Conservation (phyloP, 2,113 vertebrate species). For the Antechinus stuartii region DNA sequence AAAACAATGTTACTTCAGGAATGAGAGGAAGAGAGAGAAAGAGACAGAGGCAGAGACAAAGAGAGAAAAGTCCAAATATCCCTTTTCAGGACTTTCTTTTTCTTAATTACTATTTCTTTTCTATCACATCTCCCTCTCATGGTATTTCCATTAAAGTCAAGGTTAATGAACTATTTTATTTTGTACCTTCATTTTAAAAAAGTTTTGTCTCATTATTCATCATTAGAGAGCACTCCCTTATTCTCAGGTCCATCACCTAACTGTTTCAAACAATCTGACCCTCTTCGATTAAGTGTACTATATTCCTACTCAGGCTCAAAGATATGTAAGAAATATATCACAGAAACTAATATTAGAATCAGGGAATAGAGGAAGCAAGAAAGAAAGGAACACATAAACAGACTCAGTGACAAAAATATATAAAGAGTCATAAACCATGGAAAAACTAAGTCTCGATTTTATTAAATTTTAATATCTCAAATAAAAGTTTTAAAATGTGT, state of each 20-base stretch:
- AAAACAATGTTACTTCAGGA: neutral
- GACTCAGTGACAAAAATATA: neutral
- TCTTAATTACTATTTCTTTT: neutral
- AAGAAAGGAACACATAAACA: neutral
- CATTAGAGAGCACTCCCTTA: neutral
- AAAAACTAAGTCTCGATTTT: neutral
- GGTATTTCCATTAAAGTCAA: neutral
- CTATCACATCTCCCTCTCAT: neutral
- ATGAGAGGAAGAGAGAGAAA: too few species aligned
- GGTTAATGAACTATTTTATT: conserved; percentile 1
- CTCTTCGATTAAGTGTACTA: conserved; percentile 33
- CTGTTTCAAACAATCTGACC: conserved; percentile 39
- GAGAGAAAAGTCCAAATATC: neutral
- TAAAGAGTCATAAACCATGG: neutral
- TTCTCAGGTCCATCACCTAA: conserved; percentile 11
- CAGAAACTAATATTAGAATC: neutral
- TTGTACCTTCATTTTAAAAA: conserved; percentile 13
- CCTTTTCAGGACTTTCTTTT: neutral
- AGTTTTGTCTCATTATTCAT: conserved; percentile 40
- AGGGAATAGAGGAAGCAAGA: neutral
- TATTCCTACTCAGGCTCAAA: conserved; percentile 4
- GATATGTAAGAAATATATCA: neutral
- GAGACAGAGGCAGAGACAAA: neutral
- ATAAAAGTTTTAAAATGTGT: conserved; percentile 23
- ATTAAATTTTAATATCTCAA: neutral